A percentile compares a stretch with the other conserved stretches of the same genome.
These are phyloP conservation scores for Ameiurus melas DNA, from an alignment of 2,113 vertebrate genomes.

Conservation along the genomic window DNA sequence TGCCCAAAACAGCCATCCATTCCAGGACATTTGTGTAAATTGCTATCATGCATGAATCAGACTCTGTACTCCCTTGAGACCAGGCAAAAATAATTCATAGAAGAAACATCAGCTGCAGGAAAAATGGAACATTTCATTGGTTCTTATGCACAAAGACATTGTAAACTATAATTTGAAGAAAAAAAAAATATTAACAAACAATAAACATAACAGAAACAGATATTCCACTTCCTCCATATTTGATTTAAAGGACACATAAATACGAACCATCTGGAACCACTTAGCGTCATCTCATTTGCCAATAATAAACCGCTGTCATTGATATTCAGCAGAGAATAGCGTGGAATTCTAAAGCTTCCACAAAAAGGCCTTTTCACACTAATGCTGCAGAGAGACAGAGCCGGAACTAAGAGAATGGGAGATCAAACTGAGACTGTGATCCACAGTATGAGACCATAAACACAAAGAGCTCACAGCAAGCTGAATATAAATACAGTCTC, in stretches of 20 bases:
- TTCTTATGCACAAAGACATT: no score
- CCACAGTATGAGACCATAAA: slow-evolving; percentile 21
- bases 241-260: not conserved
- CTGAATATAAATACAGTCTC: slow-evolving; percentile 26
- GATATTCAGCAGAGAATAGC: slow-evolving; percentile 6
- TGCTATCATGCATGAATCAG: not conserved
- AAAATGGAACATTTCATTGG: not conserved
- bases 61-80: not conserved
- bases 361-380: slow-evolving; percentile 8
- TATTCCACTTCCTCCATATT: not conserved
- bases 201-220: not conserved
- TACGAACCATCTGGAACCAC: slow-evolving; percentile 9
- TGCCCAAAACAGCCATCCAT: not conserved
- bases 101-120: not conserved
- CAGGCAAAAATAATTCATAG: not conserved
- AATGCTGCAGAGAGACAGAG: slow-evolving; percentile 1
- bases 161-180: not conserved
- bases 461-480: slow-evolving; percentile 7
- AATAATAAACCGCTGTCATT: slow-evolving; percentile 7
- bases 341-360: not conserved
- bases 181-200: not conserved
- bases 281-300: slow-evolving; percentile 5
- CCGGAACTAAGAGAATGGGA: slow-evolving; percentile 20
- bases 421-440: slow-evolving; percentile 7
- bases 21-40: not conserved